Conservation (phyloP, 1,140 invertebrate species). For the Meteorus sp. region DNA sequence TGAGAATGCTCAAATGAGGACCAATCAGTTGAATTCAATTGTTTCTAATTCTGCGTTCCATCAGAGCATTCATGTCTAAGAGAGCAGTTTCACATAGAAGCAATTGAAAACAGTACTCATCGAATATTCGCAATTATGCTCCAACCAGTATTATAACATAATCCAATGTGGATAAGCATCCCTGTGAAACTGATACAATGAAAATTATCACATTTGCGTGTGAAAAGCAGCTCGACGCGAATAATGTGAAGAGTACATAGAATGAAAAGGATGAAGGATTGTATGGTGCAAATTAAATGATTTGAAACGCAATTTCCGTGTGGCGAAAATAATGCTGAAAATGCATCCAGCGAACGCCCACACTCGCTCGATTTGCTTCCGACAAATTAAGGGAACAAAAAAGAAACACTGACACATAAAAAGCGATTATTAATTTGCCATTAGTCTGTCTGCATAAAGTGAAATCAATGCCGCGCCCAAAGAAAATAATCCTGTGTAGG, state of each 20-base stretch:
- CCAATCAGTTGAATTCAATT: too few relatives aligned
- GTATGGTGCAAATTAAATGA: conserved; percentile 14
- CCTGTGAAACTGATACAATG: not conserved
- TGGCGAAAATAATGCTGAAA: not conserved
- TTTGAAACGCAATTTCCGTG: conserved; percentile 24
- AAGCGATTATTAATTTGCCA: conserved; percentile 36
- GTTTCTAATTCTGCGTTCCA: too few relatives aligned
- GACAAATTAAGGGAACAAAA: too few relatives aligned
- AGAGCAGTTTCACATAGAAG: too few relatives aligned
- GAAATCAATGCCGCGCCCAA: conserved; percentile 41
- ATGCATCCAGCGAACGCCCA: conserved; percentile 26
- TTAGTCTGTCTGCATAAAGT: conserved; percentile 29
- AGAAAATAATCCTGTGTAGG: conserved; percentile 21
- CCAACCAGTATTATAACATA: not conserved
- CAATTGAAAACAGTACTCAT: too few relatives aligned
- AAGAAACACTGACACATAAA: too few relatives aligned
- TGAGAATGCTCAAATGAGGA: too few relatives aligned
- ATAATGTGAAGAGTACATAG: too few relatives aligned
- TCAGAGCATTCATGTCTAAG: too few relatives aligned
- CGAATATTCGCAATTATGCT: not conserved
- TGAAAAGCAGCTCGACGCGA: too few relatives aligned
- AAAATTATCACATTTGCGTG: not conserved
- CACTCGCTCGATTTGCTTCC: conserved; percentile 21
- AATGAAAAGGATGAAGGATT: too few relatives aligned
- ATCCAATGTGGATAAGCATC: not conserved